A percentile compares a stretch with the other conserved stretches of the same genome.
Evolutionary conservation across 2,113 vertebrate genomes (phyloP).

Genomic region (Tauraco erythrolophus): DNA sequence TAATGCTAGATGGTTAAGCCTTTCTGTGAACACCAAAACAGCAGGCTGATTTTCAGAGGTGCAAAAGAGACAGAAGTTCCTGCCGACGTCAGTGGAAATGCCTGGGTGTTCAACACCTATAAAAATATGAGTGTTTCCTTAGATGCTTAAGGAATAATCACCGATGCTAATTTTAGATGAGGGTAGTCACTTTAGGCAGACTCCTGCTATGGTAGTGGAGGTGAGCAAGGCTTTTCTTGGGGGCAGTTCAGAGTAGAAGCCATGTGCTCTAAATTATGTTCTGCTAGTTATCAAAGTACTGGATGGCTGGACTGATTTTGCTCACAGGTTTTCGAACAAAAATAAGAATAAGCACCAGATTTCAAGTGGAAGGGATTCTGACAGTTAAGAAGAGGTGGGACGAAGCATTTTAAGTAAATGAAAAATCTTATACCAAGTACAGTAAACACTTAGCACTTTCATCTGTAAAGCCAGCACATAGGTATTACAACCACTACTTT

Average conservation of each 20-base stretch:
- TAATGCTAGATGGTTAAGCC: not conserved
- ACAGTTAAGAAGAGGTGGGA: not conserved
- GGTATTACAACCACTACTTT: not conserved
- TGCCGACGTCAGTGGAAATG: conserved; percentile 62
- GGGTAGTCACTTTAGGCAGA: not conserved
- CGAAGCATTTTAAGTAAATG: not conserved
- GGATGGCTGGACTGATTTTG: not conserved
- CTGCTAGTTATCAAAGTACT: not conserved
- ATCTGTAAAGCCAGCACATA: not conserved
- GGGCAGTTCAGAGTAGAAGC: not conserved
- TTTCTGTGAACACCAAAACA: conserved; percentile 5
- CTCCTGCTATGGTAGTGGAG: conserved; percentile 32
- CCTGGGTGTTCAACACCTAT: conserved; percentile 44
- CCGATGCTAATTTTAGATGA: conserved; percentile 24
- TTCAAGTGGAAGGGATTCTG: not conserved
- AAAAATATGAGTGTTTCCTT: conserved; percentile 42
- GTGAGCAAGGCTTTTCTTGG: not conserved
- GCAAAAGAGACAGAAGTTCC: conserved; percentile 38
- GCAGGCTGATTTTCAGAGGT: conserved; percentile 35
- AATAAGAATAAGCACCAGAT: not conserved
- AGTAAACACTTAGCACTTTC: not conserved
- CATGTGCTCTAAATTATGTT: not conserved
- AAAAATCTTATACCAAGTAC: not conserved
- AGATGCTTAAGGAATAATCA: conserved; percentile 47
- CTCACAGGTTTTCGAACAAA: not conserved